Evolutionary conservation across 2,888 invertebrate species (phyloP), one percentile per base, ranked within the genome.

Genomic region (Tetranychus piercei): DNA sequence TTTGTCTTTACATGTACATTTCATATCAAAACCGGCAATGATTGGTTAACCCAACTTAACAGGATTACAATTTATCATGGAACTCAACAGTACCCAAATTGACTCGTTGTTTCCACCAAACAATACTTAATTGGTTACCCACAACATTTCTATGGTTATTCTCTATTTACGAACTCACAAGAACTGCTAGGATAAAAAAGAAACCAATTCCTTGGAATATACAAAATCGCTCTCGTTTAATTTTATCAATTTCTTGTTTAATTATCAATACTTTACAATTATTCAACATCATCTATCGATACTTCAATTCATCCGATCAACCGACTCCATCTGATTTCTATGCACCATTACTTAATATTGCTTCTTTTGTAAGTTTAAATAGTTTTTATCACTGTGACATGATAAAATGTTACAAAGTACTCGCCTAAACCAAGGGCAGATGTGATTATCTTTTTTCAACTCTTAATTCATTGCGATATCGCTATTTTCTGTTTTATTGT

Each of bases 71-170:
- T 78, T 81, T 88, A 80, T 87, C 91, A 75, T 93, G 93, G 93
- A 76, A 81, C 79, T 89, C 94, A 20, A 85, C 87, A 7, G 86
- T 88, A 82, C 96, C 94, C 65, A 89, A 91, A 81, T 86, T 96
- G 79, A 91, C 94, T 77, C 86, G 86, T 81, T 97, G 96, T 83
- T 94, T 96, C 83, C 90, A 94, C 84, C 89, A 90, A 82, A 94
- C 95, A 0, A 88, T 90, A 1, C 83, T 96, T 44, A 86, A 92
- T 73, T 96, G 94, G 94, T 83, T 87, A 66, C 95, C 96, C 0
- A 92, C 92, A 82, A 85, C 86, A 73, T 92, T 90, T 82, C 84
- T 94, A 20, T 93, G 92, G 91, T 78, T 87, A 1, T 88, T 90
- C 79, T 85, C 89, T 6, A 84, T 88, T 66, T 84, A 92, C 78